Evolutionary conservation across 2,888 invertebrate species (phyloP), one percentile per base, ranked within the genome.

Genomic region (Plagiodera versicolora): DNA sequence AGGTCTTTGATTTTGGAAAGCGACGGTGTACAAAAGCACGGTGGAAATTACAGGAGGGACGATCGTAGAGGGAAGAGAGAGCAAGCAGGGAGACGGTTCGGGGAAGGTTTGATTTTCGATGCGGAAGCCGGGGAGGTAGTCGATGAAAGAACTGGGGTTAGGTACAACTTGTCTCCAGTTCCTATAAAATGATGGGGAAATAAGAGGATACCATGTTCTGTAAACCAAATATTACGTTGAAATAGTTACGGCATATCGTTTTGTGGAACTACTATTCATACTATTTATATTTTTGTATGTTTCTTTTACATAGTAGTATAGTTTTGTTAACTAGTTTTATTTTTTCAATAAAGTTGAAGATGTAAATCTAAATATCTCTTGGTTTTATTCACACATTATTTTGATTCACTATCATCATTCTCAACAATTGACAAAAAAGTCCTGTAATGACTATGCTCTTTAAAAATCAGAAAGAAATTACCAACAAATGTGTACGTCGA

Each of bases 11-110:
- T 75, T 5, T 58, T 75, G 35, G 71, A 73, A 48, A 76, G 74
- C 5, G 66, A 61, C 11, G 35, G 14, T 14, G 64, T 69, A 1
- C 74, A 74, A 14, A 75, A 72, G 65, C 78, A 79, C 60, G 79
- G 79, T 0, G 79, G 79, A 2, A 79, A 79, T 58, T 78, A 78
- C 57, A 74, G 71, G 58, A 69, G 67, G 30, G 74, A 69, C 35
- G 72, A 74, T 60, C 67, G 54, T 49, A 69, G 76, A 52, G 70
- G 70, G 5, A 78, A 78, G 61, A 69, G 76, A 54, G 73, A 77
- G 48, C 68, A 69, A 35, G 59, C 58, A 2, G 61, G 60, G 35
- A 65, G 61, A 19, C 24, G 64, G 2, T 59, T 67, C 51, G 68
- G 65, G 1, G 56, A 62, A 44, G 54, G 65, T 57, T 58, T 74